Conservation (phyloP, 2,113 vertebrate species). For the Ovibos moschatus region DNA sequence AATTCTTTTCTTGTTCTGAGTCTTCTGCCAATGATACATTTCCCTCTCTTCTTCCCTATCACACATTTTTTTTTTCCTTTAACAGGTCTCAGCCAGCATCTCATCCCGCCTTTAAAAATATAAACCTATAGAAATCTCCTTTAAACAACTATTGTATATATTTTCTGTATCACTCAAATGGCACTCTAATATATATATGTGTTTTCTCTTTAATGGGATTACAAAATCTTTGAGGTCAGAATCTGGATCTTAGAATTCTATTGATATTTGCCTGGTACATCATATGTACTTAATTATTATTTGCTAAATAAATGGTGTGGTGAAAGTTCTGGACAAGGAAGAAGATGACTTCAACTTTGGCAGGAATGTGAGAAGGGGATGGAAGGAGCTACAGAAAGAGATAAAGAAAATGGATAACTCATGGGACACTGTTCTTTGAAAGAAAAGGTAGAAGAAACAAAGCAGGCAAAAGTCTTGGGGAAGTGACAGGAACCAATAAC, state of each 20-base stretch:
- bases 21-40: background rate
- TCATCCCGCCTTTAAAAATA: background rate
- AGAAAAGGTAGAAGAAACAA: background rate
- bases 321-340: background rate
- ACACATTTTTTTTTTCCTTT: background rate
- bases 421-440: background rate
- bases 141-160: background rate
- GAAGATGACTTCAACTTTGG: background rate
- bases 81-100: background rate
- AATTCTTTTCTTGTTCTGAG: background rate
- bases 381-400: background rate
- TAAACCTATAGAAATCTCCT: background rate
- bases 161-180: background rate
- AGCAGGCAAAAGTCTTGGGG: background rate
- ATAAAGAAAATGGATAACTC: background rate
- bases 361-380: background rate
- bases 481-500: background rate
- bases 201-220: background rate
- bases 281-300: background rate
- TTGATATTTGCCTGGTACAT: background rate
- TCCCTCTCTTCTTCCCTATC: background rate
- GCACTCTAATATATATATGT: background rate
- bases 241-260: background rate
- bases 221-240: background rate
- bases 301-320: background rate